Base-by-base conservation (phyloP, 2,888 invertebrate genomes). In the Stegana nigrithorax region DNA sequence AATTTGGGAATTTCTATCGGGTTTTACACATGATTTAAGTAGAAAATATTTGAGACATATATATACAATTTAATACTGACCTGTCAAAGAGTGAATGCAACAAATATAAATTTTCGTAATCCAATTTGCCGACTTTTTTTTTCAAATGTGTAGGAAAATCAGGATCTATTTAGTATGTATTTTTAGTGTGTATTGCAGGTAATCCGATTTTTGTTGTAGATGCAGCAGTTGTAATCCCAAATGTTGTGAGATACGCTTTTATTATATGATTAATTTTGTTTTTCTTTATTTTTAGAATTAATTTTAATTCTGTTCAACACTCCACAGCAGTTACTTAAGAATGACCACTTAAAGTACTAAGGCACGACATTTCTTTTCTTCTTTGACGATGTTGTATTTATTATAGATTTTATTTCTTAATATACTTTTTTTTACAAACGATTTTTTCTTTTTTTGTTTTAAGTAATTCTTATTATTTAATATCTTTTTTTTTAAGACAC, bases 11-110 rank as follows among this genome's bases (percentile, higher is more conserved):
- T n/a, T n/a, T n/a, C n/a, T n/a, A n/a, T n/a, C n/a, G n/a, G n/a
- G n/a, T n/a, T n/a, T n/a, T n/a, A n/a, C n/a, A n/a, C n/a, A n/a
- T n/a, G n/a, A n/a, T n/a, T n/a, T n/a, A n/a, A n/a, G n/a, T n/a
- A n/a, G n/a, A n/a, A n/a, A n/a, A n/a, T n/a, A n/a, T n/a, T n/a
- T n/a, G n/a, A n/a, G n/a, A n/a, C n/a, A n/a, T n/a, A n/a, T 39
- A 39, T 4, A 5, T 36, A 36, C 14, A 8, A 4, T 36, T 36
- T 29, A 44, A 42, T 75, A 75, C 75, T 73, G 76, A 76, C 75
- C 75, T 76, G 69, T 76, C 77, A 66, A 69, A 67, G 73, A 76
- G 80, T 60, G 79, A 74, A 45, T 72, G 69, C 65, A 75, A 68
- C 59, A 72, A 65, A 79, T 70, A 73, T 67, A 76, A 74, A 27